These are phyloP conservation scores for Nycticebus coucang DNA, from an alignment of 2,113 vertebrate species.

Conservation along the genomic window DNA sequence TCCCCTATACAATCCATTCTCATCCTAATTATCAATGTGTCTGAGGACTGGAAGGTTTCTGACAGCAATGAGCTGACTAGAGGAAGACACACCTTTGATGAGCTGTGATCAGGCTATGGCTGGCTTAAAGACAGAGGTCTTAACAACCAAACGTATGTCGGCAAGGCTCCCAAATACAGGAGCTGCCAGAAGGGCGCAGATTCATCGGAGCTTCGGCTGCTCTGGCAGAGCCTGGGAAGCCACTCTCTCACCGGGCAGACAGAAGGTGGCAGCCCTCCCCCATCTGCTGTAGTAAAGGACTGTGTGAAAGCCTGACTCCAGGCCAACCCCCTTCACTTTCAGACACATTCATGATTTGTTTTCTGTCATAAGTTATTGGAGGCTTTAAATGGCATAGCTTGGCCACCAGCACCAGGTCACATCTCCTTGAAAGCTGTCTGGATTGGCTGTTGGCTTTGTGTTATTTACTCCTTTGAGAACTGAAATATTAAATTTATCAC, in stretches of 20 bases:
- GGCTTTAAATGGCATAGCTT: neutral
- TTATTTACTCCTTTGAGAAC: neutral
- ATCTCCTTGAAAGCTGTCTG: neutral
- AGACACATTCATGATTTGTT: neutral
- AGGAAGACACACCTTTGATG: neutral
- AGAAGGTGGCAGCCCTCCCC: neutral
- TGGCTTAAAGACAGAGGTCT: neutral
- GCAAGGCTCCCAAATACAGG: accelerated
- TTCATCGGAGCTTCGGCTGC: neutral
- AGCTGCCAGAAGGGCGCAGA: neutral
- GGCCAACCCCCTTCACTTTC: neutral
- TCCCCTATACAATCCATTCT: neutral
- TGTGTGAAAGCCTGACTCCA: neutral
- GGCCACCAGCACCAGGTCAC: neutral
- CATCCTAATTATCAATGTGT: neutral
- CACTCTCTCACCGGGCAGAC: neutral
- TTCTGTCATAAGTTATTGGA: neutral
- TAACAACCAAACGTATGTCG: neutral
- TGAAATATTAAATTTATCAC: neutral
- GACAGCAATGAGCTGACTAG: neutral
- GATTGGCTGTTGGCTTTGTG: neutral
- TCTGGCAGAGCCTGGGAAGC: neutral
- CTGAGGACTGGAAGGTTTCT: neutral
- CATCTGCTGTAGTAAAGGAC: neutral
- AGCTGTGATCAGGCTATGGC: neutral